Conservation (phyloP, 2,113 vertebrate genomes). For the Gasterosteus nipponicus region DNA sequence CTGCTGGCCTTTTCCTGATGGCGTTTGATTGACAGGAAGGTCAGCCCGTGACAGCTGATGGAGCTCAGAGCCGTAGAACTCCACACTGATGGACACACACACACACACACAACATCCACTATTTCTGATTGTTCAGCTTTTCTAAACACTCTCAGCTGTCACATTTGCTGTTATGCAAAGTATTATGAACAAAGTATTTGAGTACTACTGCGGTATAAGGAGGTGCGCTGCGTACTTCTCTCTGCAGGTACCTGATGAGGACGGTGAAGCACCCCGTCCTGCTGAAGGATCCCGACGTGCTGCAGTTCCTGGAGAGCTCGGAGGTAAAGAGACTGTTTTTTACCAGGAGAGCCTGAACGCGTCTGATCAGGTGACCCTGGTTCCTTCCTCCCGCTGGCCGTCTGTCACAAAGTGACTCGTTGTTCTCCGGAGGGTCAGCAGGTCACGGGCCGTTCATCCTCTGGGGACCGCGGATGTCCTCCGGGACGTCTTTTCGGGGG, state of each 20-base stretch:
- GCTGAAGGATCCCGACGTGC: slow-evolving; percentile 94
- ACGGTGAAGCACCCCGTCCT: slow-evolving; percentile 95
- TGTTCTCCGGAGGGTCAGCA: no score
- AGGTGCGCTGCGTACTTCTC: background rate
- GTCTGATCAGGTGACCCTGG: background rate
- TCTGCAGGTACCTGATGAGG: slow-evolving; percentile 91
- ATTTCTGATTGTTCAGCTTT: no score
- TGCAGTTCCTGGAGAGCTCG: slow-evolving; percentile 95
- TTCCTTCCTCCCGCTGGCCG: no score
- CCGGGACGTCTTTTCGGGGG: no score
- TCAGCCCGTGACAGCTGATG: slow-evolving; percentile 71
- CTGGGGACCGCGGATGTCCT: no score
- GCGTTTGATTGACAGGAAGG: slow-evolving; percentile 78
- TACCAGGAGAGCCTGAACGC: background rate
- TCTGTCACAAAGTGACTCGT: no score
- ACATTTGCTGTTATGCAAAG: no score
- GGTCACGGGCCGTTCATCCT: no score
- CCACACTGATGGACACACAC: slow-evolving; percentile 64
- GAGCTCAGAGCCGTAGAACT: slow-evolving; percentile 77
- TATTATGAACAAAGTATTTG: no score
- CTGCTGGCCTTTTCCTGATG: slow-evolving; percentile 78
- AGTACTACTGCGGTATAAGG: no score
- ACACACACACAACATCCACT: slow-evolving; percentile 13
- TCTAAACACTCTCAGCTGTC: no score
- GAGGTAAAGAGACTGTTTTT: slow-evolving; percentile 82